Evolutionary conservation across 2,888 invertebrate genomes (phyloP).

Genomic region (Malthinus seriepunctatus): DNA sequence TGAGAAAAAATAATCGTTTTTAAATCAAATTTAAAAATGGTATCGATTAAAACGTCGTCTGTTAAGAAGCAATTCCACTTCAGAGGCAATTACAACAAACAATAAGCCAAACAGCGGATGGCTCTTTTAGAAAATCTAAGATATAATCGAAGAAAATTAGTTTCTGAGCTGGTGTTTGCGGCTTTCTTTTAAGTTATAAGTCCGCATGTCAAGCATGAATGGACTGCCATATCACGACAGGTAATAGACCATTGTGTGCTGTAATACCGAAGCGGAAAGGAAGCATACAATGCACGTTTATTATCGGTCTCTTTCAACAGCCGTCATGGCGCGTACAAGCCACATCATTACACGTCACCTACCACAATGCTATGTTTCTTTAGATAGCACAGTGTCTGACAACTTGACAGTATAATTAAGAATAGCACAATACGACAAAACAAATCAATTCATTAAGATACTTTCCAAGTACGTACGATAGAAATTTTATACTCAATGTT

Average conservation of each 20-base stretch:
- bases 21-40: conserved; percentile 7
- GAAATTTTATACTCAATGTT: conserved; percentile 3
- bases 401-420: conserved; percentile 53
- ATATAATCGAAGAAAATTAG: conserved; percentile 44
- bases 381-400: conserved; percentile 48
- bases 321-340: conserved; percentile 46
- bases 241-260: conserved; percentile 52
- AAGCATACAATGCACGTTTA: conserved; percentile 51
- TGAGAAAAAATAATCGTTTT: background rate
- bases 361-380: conserved; percentile 40
- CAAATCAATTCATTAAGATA: conserved; percentile 42
- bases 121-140: conserved; percentile 37
- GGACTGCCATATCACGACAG: conserved; percentile 49
- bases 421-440: conserved; percentile 47
- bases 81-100: conserved; percentile 29
- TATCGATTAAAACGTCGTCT: conserved; percentile 10
- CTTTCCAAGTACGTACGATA: conserved; percentile 17
- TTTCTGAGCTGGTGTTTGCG: conserved; percentile 36
- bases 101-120: conserved; percentile 25
- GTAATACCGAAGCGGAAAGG: conserved; percentile 47
- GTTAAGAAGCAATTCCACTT: conserved; percentile 13
- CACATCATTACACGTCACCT: conserved; percentile 49
- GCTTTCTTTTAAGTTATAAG: conserved; percentile 39
- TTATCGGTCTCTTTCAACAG: conserved; percentile 50
- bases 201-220: conserved; percentile 39